phyloP scores from a whole-genome alignment of 2,113 vertebrate species.

The Datnioides undecimradiatus region DNA sequence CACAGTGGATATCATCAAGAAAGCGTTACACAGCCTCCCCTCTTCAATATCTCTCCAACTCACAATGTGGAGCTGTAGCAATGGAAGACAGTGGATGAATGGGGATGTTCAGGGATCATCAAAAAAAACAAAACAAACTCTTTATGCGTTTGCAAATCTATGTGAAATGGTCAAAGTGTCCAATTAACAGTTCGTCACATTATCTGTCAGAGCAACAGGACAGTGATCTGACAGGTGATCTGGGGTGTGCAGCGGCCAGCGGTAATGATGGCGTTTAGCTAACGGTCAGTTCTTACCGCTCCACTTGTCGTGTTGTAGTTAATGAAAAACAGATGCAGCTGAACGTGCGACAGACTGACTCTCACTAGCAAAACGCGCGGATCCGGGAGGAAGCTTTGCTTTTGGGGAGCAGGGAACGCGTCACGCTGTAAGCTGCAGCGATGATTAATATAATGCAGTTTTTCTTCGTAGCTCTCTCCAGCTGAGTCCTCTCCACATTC shows the following conservation, averaged over 20 bases:
- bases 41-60: background rate
- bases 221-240: background rate
- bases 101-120: no score
- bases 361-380: background rate
- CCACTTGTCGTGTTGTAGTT: background rate
- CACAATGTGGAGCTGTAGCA: background rate
- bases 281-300: background rate
- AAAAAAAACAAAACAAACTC: no score
- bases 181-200: no score
- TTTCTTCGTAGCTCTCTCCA: slow-evolving; percentile 21
- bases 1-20: background rate
- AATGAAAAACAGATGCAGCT: background rate
- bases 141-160: background rate
- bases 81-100: background rate
- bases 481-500: slow-evolving; percentile 9
- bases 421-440: slow-evolving; percentile 20
- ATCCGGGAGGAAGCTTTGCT: background rate
- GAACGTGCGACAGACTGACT: background rate
- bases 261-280: background rate
- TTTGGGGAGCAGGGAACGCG: background rate
- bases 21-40: background rate
- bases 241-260: no score
- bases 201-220: slow-evolving; percentile 24
- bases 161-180: background rate
- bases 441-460: slow-evolving; percentile 48